phyloP scores from a whole-genome alignment of 2,888 invertebrate species.

The Drosophila testacea region DNA sequence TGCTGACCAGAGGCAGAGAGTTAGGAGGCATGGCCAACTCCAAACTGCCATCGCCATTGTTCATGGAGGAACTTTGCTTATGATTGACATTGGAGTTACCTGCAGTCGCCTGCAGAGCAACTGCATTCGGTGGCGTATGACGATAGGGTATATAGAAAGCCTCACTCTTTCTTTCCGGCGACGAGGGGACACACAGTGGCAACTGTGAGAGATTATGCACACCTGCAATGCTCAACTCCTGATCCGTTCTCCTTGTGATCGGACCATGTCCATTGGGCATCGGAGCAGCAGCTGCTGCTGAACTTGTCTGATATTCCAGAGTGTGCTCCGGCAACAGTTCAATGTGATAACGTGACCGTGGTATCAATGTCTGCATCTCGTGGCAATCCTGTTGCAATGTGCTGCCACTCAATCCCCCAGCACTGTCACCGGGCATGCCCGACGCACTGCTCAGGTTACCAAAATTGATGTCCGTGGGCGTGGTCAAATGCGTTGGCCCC shows the following conservation, averaged over 20 bases:
- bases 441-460: constrained; percentile 80
- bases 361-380: constrained; percentile 85
- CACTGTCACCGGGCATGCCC: constrained; percentile 81
- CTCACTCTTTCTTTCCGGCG: constrained; percentile 72
- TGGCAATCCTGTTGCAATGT: constrained; percentile 83
- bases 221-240: constrained; percentile 68
- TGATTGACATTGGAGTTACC: constrained; percentile 25
- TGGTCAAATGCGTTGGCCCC: constrained; percentile 80
- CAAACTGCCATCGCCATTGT: constrained; percentile 46
- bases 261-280: constrained; percentile 78
- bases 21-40: constrained; percentile 72
- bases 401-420: constrained; percentile 81
- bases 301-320: constrained; percentile 76
- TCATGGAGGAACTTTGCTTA: constrained; percentile 82
- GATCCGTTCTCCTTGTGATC: constrained; percentile 48
- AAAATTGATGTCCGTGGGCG: constrained; percentile 83
- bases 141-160: constrained; percentile 81
- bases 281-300: constrained; percentile 56
- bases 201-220: constrained; percentile 79
- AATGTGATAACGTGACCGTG: constrained; percentile 77
- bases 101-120: constrained; percentile 50
- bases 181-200: constrained; percentile 72
- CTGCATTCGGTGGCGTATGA: constrained; percentile 73
- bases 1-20: constrained; percentile 68
- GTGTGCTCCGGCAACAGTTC: constrained; percentile 74